Conservation (phyloP, 1,140 invertebrate genomes). For the Bombus waltoni region DNA sequence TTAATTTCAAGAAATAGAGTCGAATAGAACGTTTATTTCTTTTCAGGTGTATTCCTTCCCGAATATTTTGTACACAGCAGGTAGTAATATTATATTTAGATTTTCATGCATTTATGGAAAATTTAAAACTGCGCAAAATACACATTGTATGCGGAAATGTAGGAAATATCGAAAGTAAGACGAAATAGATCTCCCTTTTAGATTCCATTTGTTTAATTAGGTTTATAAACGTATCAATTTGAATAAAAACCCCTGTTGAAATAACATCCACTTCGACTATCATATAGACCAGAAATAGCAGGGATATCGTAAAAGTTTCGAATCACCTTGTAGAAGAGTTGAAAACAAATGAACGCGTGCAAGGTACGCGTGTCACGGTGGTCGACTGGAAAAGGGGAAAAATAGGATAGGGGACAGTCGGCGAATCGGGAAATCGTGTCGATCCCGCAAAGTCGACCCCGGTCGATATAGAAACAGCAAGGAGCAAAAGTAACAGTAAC, state of each 20-base stretch:
- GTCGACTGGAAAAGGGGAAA: not conserved
- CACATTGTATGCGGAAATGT: no score
- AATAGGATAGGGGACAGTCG: slow-evolving; percentile 45
- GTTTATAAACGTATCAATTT: no score
- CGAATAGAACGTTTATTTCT: no score
- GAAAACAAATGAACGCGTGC: not conserved
- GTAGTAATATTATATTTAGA: no score
- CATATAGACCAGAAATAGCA: not conserved
- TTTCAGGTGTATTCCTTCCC: no score
- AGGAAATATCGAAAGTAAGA: no score
- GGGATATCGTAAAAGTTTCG: not conserved
- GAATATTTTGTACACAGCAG: no score
- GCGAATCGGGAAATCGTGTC: slow-evolving; percentile 47
- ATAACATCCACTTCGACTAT: not conserved
- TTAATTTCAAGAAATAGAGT: no score
- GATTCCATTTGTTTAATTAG: no score
- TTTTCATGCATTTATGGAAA: no score
- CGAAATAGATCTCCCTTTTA: no score
- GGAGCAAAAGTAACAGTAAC: slow-evolving; percentile 71
- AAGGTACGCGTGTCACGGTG: slow-evolving; percentile 6
- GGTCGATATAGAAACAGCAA: slow-evolving; percentile 74
- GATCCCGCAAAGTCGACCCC: slow-evolving; percentile 27
- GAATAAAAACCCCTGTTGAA: not conserved
- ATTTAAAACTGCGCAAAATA: no score
- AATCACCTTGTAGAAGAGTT: not conserved